Evolutionary conservation across 2,888 invertebrate genomes (phyloP).

Genomic region (Amblyjoppa proteus): DNA sequence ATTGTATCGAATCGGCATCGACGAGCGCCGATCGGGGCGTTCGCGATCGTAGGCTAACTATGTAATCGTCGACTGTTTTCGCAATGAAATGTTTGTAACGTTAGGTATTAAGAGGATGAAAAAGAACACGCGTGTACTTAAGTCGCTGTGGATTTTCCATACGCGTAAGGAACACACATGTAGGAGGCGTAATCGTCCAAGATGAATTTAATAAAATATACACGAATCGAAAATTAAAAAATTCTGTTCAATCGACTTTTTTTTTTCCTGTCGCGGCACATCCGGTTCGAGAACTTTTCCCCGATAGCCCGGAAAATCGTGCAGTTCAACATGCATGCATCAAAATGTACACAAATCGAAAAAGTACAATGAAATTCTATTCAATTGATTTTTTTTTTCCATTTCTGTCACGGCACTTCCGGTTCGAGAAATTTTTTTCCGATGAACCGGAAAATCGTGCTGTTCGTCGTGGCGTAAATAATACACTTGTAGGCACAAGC

Average conservation of each 20-base stretch:
- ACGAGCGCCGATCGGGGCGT: not conserved
- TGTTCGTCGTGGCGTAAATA: too few relatives aligned
- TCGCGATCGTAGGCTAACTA: slow-evolving; percentile 18
- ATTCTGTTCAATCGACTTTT: not conserved
- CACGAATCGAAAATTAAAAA: slow-evolving; percentile 35
- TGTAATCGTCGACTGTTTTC: slow-evolving; percentile 45
- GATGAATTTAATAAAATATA: slow-evolving; percentile 68
- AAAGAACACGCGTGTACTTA: slow-evolving; percentile 46
- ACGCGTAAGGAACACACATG: slow-evolving; percentile 61
- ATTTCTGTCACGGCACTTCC: too few relatives aligned
- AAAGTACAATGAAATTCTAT: too few relatives aligned
- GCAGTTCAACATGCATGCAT: not conserved
- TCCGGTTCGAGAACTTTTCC: not conserved
- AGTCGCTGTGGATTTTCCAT: slow-evolving; percentile 40
- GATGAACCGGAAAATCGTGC: too few relatives aligned
- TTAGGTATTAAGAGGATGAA: slow-evolving; percentile 34
- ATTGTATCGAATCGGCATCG: not conserved
- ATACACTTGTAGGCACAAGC: too few relatives aligned
- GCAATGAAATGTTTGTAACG: slow-evolving; percentile 51
- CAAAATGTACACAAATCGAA: too few relatives aligned
- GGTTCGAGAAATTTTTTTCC: too few relatives aligned
- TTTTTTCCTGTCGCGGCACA: not conserved
- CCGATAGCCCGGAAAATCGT: slow-evolving; percentile 7
- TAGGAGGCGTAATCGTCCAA: slow-evolving; percentile 54
- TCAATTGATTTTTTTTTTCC: too few relatives aligned